phyloP scores from a whole-genome alignment of 2,113 vertebrate species.

The Daubentonia madagascariensis region DNA sequence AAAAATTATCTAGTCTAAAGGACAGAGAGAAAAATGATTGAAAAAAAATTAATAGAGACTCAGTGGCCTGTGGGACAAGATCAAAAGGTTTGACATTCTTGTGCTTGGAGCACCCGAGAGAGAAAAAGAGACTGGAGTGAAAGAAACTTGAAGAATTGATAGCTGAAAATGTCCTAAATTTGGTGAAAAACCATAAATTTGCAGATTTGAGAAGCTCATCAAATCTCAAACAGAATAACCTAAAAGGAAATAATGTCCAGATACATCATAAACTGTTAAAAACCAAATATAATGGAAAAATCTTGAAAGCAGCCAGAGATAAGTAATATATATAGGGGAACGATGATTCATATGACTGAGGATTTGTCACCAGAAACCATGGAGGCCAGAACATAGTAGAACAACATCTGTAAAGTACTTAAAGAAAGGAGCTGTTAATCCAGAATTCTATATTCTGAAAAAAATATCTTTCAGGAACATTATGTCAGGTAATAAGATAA shows the following conservation, averaged over 20 bases:
- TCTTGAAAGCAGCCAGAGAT: not conserved
- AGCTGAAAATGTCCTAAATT: not conserved
- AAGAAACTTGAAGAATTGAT: not conserved
- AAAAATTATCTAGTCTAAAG: not conserved
- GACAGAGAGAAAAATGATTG: not conserved
- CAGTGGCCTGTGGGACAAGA: not conserved
- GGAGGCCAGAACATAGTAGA: not conserved
- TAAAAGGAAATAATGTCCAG: not conserved
- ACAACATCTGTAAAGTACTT: not conserved
- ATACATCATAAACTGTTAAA: not conserved
- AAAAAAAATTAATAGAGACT: not conserved
- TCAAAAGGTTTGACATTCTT: not conserved
- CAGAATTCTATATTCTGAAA: not conserved
- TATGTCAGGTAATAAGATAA: not conserved
- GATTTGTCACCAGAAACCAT: not conserved
- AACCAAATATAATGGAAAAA: not conserved
- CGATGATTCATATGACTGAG: too few relatives aligned
- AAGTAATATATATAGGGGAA: not conserved
- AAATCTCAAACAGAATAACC: not conserved
- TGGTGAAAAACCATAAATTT: not conserved
- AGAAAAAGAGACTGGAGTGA: not conserved
- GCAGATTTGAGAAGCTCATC: not conserved
- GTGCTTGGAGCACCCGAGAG: not conserved
- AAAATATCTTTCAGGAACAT: not conserved
- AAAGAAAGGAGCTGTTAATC: not conserved